These are phyloP conservation scores for Blennius ocellaris DNA, from an alignment of 2,113 vertebrate species.

Conservation along the genomic window DNA sequence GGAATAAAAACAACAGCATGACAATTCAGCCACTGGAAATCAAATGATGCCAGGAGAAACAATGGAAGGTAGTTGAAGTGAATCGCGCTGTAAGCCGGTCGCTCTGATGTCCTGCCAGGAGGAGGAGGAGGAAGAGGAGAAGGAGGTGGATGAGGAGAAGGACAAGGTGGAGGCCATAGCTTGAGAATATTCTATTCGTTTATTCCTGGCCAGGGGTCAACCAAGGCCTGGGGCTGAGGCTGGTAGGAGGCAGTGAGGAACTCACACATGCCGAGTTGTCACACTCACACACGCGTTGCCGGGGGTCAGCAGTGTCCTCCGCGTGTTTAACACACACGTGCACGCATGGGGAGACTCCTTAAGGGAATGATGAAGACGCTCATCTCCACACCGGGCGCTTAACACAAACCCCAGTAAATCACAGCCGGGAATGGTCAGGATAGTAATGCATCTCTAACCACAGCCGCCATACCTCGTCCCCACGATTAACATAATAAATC, in stretches of 20 bases:
- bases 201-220: conserved; percentile 68
- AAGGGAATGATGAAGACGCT: conserved; percentile 51
- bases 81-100: conserved; percentile 47
- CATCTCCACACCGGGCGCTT: conserved; percentile 21
- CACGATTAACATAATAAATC: conserved; percentile 62
- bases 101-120: conserved; percentile 49
- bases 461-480: conserved; percentile 8
- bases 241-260: conserved; percentile 22
- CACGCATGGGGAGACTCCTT: conserved; percentile 15
- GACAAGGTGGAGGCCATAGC: conserved; percentile 26
- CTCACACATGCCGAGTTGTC: conserved; percentile 13
- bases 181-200: conserved; percentile 54
- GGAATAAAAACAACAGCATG: not conserved
- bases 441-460: conserved; percentile 43
- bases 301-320: conserved; percentile 48
- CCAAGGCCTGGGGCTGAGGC: conserved; percentile 51
- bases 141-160: not conserved
- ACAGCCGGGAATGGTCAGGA: conserved; percentile 12
- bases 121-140: conserved; percentile 38
- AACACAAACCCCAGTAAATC: conserved; percentile 43
- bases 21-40: conserved; percentile 24
- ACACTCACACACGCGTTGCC: conserved; percentile 12
- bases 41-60: conserved; percentile 33
- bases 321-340: conserved; percentile 10
- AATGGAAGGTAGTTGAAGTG: conserved; percentile 46